Evolutionary conservation across 2,888 invertebrate species (phyloP).

Genomic region (Acleris literana): DNA sequence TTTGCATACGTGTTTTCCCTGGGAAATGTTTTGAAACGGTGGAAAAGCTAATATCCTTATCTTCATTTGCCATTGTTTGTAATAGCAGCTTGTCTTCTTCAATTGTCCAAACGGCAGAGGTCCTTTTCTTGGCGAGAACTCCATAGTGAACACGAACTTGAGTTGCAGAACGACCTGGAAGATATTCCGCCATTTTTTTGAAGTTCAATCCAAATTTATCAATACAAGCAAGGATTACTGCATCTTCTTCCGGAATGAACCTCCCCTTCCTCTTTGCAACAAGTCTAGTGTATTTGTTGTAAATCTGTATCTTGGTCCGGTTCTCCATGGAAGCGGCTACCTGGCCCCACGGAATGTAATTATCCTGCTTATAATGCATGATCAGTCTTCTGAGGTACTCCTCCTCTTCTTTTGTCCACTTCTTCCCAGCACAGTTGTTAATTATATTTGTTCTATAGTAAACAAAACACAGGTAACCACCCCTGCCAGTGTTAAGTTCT

Average conservation of each 20-base stretch:
- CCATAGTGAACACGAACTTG: too few species aligned
- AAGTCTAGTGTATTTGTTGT: too few species aligned
- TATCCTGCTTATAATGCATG: conserved; percentile 84
- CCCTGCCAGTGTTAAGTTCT: conserved; percentile 82
- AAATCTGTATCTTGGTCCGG: conserved; percentile 48
- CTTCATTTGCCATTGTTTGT: conserved; percentile 54
- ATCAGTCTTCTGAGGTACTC: conserved; percentile 85
- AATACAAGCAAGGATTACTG: too few species aligned
- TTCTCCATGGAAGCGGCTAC: conserved; percentile 85
- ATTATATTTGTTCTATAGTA: conserved; percentile 83
- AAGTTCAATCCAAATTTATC: too few species aligned
- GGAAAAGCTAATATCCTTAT: conserved; percentile 58
- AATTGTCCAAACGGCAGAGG: too few species aligned
- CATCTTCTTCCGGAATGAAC: too few species aligned
- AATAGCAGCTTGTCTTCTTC: too few species aligned
- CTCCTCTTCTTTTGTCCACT: conserved; percentile 89
- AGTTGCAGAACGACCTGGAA: too few species aligned
- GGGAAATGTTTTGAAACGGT: conserved; percentile 73
- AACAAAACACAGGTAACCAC: conserved; percentile 88
- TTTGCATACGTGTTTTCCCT: conserved; percentile 74
- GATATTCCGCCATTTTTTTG: too few species aligned
- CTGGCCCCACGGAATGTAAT: conserved; percentile 89
- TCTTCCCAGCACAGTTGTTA: conserved; percentile 56
- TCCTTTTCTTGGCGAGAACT: too few species aligned
- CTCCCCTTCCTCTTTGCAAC: too few species aligned